Percentiles rank a stretch among this genome's conserved stretches.
phyloP scores from a whole-genome alignment of 2,113 vertebrate genomes.

The Percopsis transmontana region DNA sequence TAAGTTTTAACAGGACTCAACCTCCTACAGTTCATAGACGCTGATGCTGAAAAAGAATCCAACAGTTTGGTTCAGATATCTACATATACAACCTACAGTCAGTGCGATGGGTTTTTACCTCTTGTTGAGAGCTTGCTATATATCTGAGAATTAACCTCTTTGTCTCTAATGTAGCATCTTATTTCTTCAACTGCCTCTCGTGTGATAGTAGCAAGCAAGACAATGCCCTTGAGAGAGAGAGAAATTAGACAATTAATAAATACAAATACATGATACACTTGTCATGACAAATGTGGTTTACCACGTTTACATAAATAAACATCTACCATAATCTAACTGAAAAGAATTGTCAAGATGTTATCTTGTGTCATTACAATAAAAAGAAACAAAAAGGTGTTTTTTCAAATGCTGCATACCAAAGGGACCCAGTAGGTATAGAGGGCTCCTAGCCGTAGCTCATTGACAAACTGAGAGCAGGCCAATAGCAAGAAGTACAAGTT shows the following conservation, averaged over 20 bases:
- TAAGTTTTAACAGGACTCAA: constrained; percentile 66
- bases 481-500: constrained; percentile 96
- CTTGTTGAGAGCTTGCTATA: constrained; percentile 95
- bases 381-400: not conserved
- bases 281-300: not conserved
- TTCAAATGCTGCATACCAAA: constrained; percentile 81
- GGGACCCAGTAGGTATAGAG: constrained; percentile 99
- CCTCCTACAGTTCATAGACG: constrained; percentile 57
- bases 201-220: constrained; percentile 89
- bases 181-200: constrained; percentile 95
- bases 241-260: constrained; percentile 6
- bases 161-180: constrained; percentile 92
- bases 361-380: not conserved
- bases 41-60: constrained; percentile 39
- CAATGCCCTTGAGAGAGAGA: constrained; percentile 85
- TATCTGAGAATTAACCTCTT: constrained; percentile 98
- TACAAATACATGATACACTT: not conserved
- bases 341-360: not conserved
- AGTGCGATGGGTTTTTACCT: constrained; percentile 77
- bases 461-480: constrained; percentile 96
- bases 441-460: constrained; percentile 90
- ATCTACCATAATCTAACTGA: not conserved
- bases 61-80: constrained; percentile 18
- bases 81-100: not conserved
- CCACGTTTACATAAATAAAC: not conserved